Evolutionary conservation across 2,797 vertebrate species (phyloP), one percentile per base, ranked within the genome.

Genomic region (Acipenser transmontanus): DNA sequence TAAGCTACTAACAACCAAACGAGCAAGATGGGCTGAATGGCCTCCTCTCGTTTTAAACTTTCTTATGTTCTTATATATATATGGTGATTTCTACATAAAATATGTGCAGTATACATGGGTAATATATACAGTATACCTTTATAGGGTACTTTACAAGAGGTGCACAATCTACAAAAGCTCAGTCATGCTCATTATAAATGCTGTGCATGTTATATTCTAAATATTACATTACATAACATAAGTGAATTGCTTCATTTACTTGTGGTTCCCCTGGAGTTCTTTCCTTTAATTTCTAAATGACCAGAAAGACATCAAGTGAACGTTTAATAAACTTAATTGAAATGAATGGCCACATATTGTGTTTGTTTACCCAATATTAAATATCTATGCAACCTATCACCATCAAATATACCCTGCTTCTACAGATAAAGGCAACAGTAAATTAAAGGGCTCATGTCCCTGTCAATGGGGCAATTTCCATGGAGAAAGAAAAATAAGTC

Each of bases 241-340:
- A 34, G 20, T 34, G 20, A 34, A 34, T 34, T 34, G 20, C 20
- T 34, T 34, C 4, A 4, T 34, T 34, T 34, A 8, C 8, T 61
- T 61, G 12, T 11, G 60, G 7, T 77, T 80, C 85, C 86, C 87
- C 81, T 74, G 82, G 83, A 81, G 82, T 87, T 87, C 72, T 61
- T 71, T 85, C 69, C 80, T 88, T 87, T 87, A 85, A 85, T 10
- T 85, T 87, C 82, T 85, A 87, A 90, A 88, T 88, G 87, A 80
- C 78, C 83, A 87, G 80, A 87, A 90, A 90, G 80, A 83, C 83
- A 89, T 88, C 87, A 90, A 91, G 84, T 76, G 79, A 82, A 81
- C 76, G 12, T 88, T 89, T 90, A 90, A 90, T 89, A 91, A 91
- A 90, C 85, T 90, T 90, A 91, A 91, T 90, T 88, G 85, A 89